phyloP scores from a whole-genome alignment of 2,113 vertebrate genomes.

The Oncorhynchus nerka region DNA sequence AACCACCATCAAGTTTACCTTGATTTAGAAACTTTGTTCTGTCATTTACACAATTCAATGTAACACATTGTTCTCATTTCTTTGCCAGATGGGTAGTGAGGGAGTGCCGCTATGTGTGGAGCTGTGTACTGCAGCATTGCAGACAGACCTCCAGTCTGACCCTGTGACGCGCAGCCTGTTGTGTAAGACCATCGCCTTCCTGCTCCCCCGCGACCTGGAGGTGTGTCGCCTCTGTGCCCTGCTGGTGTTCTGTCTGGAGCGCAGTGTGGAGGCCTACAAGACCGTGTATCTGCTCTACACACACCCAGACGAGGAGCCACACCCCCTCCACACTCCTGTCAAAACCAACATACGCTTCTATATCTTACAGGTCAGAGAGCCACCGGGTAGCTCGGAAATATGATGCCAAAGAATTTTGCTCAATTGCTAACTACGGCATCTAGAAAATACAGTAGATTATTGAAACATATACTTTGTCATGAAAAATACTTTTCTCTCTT shows the following conservation, averaged over 20 bases:
- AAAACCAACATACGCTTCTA: constrained; percentile 91
- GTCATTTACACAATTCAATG: constrained; percentile 22
- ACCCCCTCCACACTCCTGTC: constrained; percentile 82
- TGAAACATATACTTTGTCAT: background rate
- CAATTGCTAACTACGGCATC: background rate
- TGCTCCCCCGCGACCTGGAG: constrained; percentile 93
- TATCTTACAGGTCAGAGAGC: constrained; percentile 73
- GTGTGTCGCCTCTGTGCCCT: constrained; percentile 92
- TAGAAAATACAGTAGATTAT: background rate
- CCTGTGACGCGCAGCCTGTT: constrained; percentile 86
- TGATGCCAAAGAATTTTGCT: background rate
- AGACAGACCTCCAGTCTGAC: constrained; percentile 85
- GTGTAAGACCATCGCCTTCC: constrained; percentile 93
- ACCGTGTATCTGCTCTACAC: constrained; percentile 89
- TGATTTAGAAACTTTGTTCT: background rate
- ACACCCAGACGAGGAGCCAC: constrained; percentile 89
- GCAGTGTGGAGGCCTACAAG: constrained; percentile 87
- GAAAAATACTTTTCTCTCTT: too few species aligned
- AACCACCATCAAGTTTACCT: background rate
- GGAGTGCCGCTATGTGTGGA: constrained; percentile 91
- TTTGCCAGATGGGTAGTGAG: constrained; percentile 78
- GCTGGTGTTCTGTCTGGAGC: constrained; percentile 91
- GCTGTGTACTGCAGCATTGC: constrained; percentile 90
- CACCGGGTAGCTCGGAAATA: background rate
- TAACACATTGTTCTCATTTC: constrained; percentile 31